Evolutionary conservation across 2,888 invertebrate species (phyloP), one percentile per base, ranked within the genome.

Genomic region (Drosophila atripex): DNA sequence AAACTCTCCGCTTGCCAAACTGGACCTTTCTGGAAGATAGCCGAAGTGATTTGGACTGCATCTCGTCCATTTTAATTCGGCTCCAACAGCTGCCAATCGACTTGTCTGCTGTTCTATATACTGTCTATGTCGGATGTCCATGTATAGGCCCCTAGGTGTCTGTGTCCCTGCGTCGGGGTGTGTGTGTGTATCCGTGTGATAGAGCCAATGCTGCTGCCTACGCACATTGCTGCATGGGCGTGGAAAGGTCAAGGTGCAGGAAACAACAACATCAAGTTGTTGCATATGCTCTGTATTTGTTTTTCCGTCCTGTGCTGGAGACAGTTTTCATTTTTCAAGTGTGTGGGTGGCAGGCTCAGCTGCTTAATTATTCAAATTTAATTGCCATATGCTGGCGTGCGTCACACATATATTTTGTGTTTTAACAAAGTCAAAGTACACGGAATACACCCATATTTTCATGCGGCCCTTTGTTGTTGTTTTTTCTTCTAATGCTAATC

Each of bases 221-320:
- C 73, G 66, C 58, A 51, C 32, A 49, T 45, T 51, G 55, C 41
- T 56, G 68, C 49, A 51, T 58, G 74, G 60, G 46, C 54, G 54
- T 63, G 52, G 56, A 73, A 88, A 83, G 86, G 88, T 77, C 75
- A 86, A 66, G 64, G 78, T 64, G 71, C 58, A 65, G 61, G 51
- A 65, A 63, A 53, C 60, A 69, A 72, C 55, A 39, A 45, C 41
- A 72, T 70, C 41, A 54, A 68, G 45, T 76, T 35, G 77, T 71
- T 82, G 82, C 82, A 82, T 80, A 76, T 72, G 21, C 60, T 47
- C 25, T 18, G 7, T 32, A 23, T 54, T 12, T 23, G 21, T 23
- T n/a, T n/a, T 8, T 18, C 9, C 6, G 30, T 50, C 7, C 28
- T 43, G 28, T 32, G 47, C 14, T 18, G 18, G 16, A 61, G 47